Evolutionary conservation across 2,888 invertebrate genomes (phyloP).

Genomic region (Cheilosia soror): DNA sequence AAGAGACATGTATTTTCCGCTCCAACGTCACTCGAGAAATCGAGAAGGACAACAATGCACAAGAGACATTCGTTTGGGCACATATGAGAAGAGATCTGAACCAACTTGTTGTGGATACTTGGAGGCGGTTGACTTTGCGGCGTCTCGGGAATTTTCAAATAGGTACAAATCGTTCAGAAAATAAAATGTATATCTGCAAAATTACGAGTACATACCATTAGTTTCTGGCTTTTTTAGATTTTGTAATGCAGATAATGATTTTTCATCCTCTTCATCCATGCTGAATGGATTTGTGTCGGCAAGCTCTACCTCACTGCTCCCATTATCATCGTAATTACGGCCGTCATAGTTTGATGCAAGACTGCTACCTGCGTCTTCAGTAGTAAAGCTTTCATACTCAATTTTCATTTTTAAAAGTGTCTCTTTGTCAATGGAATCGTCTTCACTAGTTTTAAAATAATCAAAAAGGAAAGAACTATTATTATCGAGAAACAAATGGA

Average conservation of each 20-base stretch:
- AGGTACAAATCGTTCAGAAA: not conserved
- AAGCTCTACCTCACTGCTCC: conserved; percentile 37
- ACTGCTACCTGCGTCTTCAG: conserved; percentile 37
- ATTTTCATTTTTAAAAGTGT: conserved; percentile 76
- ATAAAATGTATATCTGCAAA: not conserved
- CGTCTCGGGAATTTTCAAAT: not conserved
- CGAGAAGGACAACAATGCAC: not conserved
- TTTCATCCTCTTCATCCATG: conserved; percentile 79
- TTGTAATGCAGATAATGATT: conserved; percentile 60
- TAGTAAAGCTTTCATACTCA: conserved; percentile 54
- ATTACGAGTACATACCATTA: conserved; percentile 38
- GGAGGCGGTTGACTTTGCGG: not conserved
- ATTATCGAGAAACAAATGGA: not conserved
- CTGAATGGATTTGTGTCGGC: conserved; percentile 79
- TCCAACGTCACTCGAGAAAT: too few relatives aligned
- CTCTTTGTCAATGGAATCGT: conserved; percentile 29
- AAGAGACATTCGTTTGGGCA: not conserved
- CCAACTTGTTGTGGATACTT: not conserved
- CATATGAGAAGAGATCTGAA: not conserved
- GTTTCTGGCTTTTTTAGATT: conserved; percentile 20
- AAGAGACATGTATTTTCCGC: too few relatives aligned
- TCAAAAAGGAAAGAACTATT: not conserved
- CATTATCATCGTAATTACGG: conserved; percentile 6
- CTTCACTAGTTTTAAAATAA: not conserved
- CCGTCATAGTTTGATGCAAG: conserved; percentile 10